Base-by-base conservation (phyloP, 1,140 invertebrate genomes). In the Drosophila arizonae region DNA sequence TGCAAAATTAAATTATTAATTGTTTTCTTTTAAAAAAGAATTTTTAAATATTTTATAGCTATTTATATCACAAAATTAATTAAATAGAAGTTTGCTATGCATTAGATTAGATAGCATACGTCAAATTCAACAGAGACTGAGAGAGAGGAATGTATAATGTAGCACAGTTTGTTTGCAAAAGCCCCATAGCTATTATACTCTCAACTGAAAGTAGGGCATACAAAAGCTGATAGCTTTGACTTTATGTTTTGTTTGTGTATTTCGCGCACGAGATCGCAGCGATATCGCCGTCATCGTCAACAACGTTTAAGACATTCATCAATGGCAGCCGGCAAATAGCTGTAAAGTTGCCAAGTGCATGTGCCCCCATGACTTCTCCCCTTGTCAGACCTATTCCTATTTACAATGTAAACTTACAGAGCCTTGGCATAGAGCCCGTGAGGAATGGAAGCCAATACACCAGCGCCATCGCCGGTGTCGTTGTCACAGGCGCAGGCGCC, bases 401-500 rank as follows among this genome's bases (percentile, higher is more conserved):
- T n/a, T 52, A 57, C 36, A 11, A 17, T 57, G 41, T 90, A 93
- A 93, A 96, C 96, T 94, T 94, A 92, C 80, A 98, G 93, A 92
- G 96, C 95, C 76, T 95, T 94, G 72, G 94, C 93, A 93, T 99
- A 99, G 90, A 98, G 96, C 76, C 96, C 94, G 92, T 99, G 98
- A 21, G 99, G 99, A 90, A 99, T 99, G 70, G 97, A 97, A 51
- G 97, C 96, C 72, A 99, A 94, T 26, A 99, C 96, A 63, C 99
- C 99, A 78, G 99, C 98, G 52, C 99, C 99, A 92, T 99, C 99
- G 51, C 99, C 99, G 15, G 98, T 99, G 92, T 99, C 98, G 93
- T 99, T 99, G 93, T 99, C 99, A 93, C 98, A 99, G 24, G 97
- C 97, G 93, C 98, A 99, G 24, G 98, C 99, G 76, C 99, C 99